phyloP scores from a whole-genome alignment of 2,113 vertebrate species.

The Hippocampus abdominalis region DNA sequence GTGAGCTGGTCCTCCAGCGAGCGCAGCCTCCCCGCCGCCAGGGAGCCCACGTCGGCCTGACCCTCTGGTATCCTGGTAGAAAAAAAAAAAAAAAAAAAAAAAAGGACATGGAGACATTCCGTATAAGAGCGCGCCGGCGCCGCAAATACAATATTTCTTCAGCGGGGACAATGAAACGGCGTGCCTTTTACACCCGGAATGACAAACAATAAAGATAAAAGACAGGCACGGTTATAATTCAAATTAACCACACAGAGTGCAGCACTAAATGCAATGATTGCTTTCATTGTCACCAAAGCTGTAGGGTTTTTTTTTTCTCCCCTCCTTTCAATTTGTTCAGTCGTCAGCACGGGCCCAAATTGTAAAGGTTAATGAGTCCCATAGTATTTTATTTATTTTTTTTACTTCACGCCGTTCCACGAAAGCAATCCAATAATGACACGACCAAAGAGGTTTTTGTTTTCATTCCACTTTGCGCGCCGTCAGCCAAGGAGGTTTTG shows the following conservation, averaged over 20 bases:
- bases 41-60: constrained; percentile 81
- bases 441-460: background rate
- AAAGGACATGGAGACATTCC: constrained; percentile 8
- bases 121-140: background rate
- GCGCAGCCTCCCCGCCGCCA: constrained; percentile 85
- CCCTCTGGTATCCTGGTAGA: constrained; percentile 89
- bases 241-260: background rate
- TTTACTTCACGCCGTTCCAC: constrained; percentile 1
- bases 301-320: background rate
- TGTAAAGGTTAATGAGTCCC: constrained; percentile 8
- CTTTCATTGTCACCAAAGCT: background rate
- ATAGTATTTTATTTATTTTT: background rate
- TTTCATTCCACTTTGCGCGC: background rate
- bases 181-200: background rate
- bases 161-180: background rate
- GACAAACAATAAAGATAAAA: constrained; percentile 5
- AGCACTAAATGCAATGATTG: constrained; percentile 4
- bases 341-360: background rate
- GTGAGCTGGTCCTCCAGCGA: constrained; percentile 92
- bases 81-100: constrained; percentile 8
- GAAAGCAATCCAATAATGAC: background rate
- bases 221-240: background rate
- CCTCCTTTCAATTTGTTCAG: background rate
- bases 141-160: background rate
- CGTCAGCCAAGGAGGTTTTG: background rate